phyloP scores from a whole-genome alignment of 2,888 invertebrate genomes.

The Drosophila recens region DNA sequence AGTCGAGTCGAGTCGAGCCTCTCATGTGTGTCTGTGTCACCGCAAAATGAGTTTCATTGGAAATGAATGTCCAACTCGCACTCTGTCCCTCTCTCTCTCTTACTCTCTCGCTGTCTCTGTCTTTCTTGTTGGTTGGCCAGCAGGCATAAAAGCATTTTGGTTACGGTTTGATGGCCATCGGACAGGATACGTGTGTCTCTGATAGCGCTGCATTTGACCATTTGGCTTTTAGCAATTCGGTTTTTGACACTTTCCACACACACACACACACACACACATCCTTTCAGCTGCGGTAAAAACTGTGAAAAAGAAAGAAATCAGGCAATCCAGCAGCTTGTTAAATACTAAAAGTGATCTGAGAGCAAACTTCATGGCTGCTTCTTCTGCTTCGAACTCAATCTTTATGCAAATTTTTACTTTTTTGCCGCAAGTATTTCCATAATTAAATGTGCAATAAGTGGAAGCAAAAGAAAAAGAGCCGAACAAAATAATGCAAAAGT shows the following conservation, averaged over 20 bases:
- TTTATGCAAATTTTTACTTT: slow-evolving; percentile 71
- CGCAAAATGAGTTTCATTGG: slow-evolving; percentile 80
- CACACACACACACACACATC: not conserved
- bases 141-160: slow-evolving; percentile 76
- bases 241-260: slow-evolving; percentile 39
- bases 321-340: slow-evolving; percentile 22
- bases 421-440: slow-evolving; percentile 67
- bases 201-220: slow-evolving; percentile 35
- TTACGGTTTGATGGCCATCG: slow-evolving; percentile 55
- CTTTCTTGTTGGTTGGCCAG: slow-evolving; percentile 13
- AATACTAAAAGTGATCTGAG: slow-evolving; percentile 12
- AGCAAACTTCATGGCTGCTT: slow-evolving; percentile 41
- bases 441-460: slow-evolving; percentile 66
- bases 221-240: slow-evolving; percentile 56
- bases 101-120: no score
- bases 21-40: slow-evolving; percentile 44
- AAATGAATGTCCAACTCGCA: slow-evolving; percentile 62
- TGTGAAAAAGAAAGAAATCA: not conserved
- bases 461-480: slow-evolving; percentile 18
- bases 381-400: slow-evolving; percentile 51
- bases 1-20: slow-evolving; percentile 3
- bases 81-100: not conserved
- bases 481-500: slow-evolving; percentile 32
- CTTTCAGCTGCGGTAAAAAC: not conserved
- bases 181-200: slow-evolving; percentile 28